Percentiles rank a stretch among this genome's conserved stretches.
Conservation (phyloP, 2,797 vertebrate species). For the Enteromius mattozi region DNA sequence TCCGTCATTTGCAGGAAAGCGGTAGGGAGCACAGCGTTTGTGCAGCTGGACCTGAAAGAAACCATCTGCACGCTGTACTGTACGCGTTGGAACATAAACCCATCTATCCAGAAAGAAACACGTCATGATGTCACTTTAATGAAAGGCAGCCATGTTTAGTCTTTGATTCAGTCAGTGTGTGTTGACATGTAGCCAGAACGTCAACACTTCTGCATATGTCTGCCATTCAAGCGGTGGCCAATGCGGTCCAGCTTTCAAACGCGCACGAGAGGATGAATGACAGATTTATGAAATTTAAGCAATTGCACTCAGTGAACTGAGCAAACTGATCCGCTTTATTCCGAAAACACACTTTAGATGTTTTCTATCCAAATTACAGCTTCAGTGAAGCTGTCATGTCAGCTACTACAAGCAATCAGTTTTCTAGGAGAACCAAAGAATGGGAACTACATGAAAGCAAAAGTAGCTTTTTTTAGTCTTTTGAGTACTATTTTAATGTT, state of each 20-base stretch:
- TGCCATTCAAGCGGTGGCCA: slow-evolving; percentile 7
- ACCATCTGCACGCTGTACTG: slow-evolving; percentile 36
- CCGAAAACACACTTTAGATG: slow-evolving; percentile 11
- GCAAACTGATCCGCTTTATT: neutral
- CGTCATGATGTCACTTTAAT: slow-evolving; percentile 25
- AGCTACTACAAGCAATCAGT: neutral
- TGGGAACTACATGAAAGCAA: neutral
- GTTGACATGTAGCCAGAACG: slow-evolving; percentile 7
- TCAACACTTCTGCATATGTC: neutral
- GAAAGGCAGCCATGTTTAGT: slow-evolving; percentile 22
- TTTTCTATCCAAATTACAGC: slow-evolving; percentile 4
- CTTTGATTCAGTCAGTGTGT: slow-evolving; percentile 2
- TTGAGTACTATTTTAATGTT: neutral
- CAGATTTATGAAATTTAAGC: slow-evolving; percentile 11
- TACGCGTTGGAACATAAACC: neutral
- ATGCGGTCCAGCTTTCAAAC: slow-evolving; percentile 7
- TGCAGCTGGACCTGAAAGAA: slow-evolving; percentile 47
- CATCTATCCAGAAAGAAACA: slow-evolving; percentile 15
- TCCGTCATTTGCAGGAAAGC: slow-evolving; percentile 15
- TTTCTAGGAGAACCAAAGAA: neutral
- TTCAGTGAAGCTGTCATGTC: slow-evolving; percentile 12
- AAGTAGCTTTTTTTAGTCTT: neutral
- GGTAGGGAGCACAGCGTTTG: slow-evolving; percentile 12
- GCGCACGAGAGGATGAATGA: slow-evolving; percentile 5
- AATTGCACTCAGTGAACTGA: slow-evolving; percentile 20